Conservation (phyloP, 1,140 invertebrate genomes). For the Drosophila hydei region DNA sequence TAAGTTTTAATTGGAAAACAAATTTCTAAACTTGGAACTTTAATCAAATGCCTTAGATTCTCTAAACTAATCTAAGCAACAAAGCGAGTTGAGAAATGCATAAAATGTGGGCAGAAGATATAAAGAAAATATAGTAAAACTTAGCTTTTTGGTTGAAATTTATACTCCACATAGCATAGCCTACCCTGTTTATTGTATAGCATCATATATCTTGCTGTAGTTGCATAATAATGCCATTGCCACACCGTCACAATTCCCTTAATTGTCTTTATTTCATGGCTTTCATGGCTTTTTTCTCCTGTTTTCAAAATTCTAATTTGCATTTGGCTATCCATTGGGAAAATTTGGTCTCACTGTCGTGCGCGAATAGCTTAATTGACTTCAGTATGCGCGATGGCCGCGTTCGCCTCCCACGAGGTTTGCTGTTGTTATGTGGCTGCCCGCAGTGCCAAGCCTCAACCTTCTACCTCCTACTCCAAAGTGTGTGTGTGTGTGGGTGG, state of each 20-base stretch:
- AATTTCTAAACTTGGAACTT: background rate
- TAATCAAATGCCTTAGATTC: background rate
- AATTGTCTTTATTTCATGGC: conserved; percentile 2
- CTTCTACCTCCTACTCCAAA: too few species aligned
- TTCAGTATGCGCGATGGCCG: conserved; percentile 6
- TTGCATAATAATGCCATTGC: background rate
- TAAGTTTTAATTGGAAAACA: background rate
- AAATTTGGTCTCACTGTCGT: conserved; percentile 28
- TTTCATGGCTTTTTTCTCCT: background rate
- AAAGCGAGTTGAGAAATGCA: too few species aligned
- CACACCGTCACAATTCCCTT: background rate
- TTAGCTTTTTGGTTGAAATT: too few species aligned
- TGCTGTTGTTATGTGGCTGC: background rate
- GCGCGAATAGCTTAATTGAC: conserved; percentile 29
- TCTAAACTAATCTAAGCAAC: background rate
- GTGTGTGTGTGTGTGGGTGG: background rate
- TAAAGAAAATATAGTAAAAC: too few species aligned
- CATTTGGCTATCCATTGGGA: conserved; percentile 16
- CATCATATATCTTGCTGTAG: too few species aligned
- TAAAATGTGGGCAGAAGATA: too few species aligned
- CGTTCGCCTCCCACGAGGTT: background rate
- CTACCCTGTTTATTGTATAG: too few species aligned
- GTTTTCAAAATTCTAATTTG: conserved; percentile 14
- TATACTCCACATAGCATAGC: too few species aligned
- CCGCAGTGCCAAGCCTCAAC: conserved; percentile 1